Base-by-base conservation (phyloP, 2,113 vertebrate genomes). In the Eclectus roratus region DNA sequence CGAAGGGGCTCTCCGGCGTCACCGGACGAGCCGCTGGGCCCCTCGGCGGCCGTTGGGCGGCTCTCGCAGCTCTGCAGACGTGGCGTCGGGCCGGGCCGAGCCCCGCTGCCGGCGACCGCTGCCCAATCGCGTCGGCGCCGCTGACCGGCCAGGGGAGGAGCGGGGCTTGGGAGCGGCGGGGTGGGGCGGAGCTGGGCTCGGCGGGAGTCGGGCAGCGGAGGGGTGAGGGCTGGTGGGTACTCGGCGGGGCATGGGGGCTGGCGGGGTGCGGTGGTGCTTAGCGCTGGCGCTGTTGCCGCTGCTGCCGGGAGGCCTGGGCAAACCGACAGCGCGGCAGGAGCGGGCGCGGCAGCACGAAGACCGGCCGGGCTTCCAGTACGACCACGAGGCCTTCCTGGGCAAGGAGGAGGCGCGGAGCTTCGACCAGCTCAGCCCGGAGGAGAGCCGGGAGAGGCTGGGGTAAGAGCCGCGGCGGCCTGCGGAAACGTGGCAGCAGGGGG, bases 351-450 rank as follows among this genome's bases (percentile, higher is more conserved):
- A 95, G 50, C 98, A 98, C 58, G 99, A 99, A 37, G 99, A 99
- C 91, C 98, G 98, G 63, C 98, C 98, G 73, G 99, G 99, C 97
- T 98, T 98, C 97, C 98, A 99, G 94, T 99, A 98, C 95, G 99
- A 99, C 96, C 99, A 99, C 91, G 99, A 99, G 98, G 99, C 99
- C 97, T 99, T 99, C 97, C 97, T 99, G 81, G 99, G 99, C 69
- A 99, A 99, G 96, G 99, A 99, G 60, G 99, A 99, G 85, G 98
- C 99, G 94, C 99, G 97, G 94, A 99, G 99, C n/a, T 99, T 99
- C 91, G 99, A 99, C 71, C 99, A 99, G 97, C 99, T 99, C 86
- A 99, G 96, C 79, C 98, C 98, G 7, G 98, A 99, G 82, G 99
- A 99, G 97, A 99, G 99, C 98, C 98, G 98, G 68, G 98, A 99